Evolutionary conservation across 2,113 vertebrate genomes (phyloP), one percentile per base, ranked within the genome.

Genomic region (Todiramphus saurophagus): DNA sequence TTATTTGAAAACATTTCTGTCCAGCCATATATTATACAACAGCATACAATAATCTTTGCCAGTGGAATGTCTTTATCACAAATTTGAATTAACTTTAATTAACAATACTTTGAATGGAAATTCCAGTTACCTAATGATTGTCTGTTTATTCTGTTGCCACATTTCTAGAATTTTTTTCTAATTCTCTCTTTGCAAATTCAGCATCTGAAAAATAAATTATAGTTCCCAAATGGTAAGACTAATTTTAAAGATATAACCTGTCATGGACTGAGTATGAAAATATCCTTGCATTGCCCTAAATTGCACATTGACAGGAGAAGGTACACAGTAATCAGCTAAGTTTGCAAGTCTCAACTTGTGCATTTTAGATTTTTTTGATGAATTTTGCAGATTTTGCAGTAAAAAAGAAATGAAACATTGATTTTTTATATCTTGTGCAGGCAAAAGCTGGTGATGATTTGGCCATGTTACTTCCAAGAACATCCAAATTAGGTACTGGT

Each of bases 1-100:
- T 94, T 79, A 96, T 96, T 94, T 92, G 96, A 94, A 94, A 89
- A 90, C 69, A 87, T 88, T 94, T 97, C 80, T 81, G 64, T 89
- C 90, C 93, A 97, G 90, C 94, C 85, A 62, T 50, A 63, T 16
- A 60, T 28, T 53, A 39, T 63, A 31, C 30, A 90, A 59, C 37
- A 94, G 30, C 73, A 84, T 41, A 37, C 13, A 48, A n/a, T 33
- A 35, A 28, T 83, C 43, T 60, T 82, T 87, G 37, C 9, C 24
- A 86, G 14, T n/a, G 25, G 70, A 77, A 92, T 59, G 35, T 72
- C 16, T 43, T 78, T 72, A 64, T 68, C 21, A 68, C 5, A 46
- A 28, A n/a, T 68, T 89, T 76, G 8, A 82, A 89, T 89, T 78
- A 77, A 70, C 13, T 77, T 81, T 28, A 74, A 67, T 60, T 89